These are phyloP conservation scores for Tetramorium simillimum DNA, from an alignment of 1,140 invertebrate genomes.

Conservation along the genomic window DNA sequence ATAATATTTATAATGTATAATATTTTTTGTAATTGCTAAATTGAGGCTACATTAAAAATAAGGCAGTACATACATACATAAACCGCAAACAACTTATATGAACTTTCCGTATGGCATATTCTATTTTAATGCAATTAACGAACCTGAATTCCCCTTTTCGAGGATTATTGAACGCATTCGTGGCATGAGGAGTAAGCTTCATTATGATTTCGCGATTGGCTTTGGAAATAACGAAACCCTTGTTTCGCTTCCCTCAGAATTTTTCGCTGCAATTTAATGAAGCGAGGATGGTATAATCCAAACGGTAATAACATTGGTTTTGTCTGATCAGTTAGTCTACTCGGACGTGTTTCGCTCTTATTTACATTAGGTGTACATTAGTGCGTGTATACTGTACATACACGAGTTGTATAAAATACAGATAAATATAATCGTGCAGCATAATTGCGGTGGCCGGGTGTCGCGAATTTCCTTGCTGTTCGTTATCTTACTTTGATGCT, in stretches of 20 bases:
- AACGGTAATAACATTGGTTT: conserved; percentile 12
- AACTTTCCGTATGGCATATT: neutral
- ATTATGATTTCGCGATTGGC: conserved; percentile 8
- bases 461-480: neutral
- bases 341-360: conserved; percentile 34
- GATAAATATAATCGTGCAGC: conserved; percentile 27
- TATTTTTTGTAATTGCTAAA: conserved; percentile 5
- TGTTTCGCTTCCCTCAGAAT: neutral
- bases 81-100: conserved; percentile 25
- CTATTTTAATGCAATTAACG: neutral
- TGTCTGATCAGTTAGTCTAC: conserved; percentile 7
- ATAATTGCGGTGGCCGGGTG: neutral
- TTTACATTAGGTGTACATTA: conserved; percentile 28
- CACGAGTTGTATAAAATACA: conserved; percentile 2
- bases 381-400: conserved; percentile 26
- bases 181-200: conserved; percentile 8
- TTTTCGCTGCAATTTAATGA: neutral
- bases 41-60: conserved; percentile 27
- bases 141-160: neutral
- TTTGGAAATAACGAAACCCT: neutral
- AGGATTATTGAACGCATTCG: conserved; percentile 24
- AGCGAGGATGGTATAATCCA: neutral
- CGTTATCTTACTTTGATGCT: neutral
- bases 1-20: neutral
- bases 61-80: conserved; percentile 23